A percentile compares a stretch with the other conserved stretches of the same genome.
These are phyloP conservation scores for Coreius guichenoti DNA, from an alignment of 2,797 vertebrate genomes.

Conservation along the genomic window DNA sequence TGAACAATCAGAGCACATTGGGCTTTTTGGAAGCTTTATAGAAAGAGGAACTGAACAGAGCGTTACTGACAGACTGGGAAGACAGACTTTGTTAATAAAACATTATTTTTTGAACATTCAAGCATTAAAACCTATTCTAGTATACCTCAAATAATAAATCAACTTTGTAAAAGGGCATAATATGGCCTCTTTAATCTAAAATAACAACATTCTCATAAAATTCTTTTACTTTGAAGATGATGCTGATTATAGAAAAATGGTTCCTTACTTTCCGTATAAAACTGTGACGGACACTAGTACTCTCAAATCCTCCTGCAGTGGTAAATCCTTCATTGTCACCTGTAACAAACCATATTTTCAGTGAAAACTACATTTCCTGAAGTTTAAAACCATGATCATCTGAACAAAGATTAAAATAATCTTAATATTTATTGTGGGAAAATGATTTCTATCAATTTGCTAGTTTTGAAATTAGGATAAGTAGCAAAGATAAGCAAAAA, in stretches of 20 bases:
- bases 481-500: neutral
- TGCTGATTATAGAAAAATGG: neutral
- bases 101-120: neutral
- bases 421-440: neutral
- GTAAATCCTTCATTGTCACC: slow-evolving; percentile 75
- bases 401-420: neutral
- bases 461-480: neutral
- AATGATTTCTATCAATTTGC: neutral
- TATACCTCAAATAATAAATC: neutral
- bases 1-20: neutral
- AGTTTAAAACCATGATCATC: neutral
- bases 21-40: neutral
- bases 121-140: neutral
- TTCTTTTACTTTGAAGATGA: neutral
- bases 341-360: slow-evolving; percentile 41
- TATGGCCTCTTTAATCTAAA: neutral
- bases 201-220: neutral
- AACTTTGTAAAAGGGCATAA: neutral
- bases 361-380: neutral
- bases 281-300: slow-evolving; percentile 82
- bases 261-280: slow-evolving; percentile 89
- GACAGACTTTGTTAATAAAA: too few species aligned
- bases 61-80: neutral
- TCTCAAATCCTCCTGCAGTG: slow-evolving; percentile 80
- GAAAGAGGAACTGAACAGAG: neutral